phyloP scores from a whole-genome alignment of 2,797 vertebrate species.

The Serranus cabrilla region DNA sequence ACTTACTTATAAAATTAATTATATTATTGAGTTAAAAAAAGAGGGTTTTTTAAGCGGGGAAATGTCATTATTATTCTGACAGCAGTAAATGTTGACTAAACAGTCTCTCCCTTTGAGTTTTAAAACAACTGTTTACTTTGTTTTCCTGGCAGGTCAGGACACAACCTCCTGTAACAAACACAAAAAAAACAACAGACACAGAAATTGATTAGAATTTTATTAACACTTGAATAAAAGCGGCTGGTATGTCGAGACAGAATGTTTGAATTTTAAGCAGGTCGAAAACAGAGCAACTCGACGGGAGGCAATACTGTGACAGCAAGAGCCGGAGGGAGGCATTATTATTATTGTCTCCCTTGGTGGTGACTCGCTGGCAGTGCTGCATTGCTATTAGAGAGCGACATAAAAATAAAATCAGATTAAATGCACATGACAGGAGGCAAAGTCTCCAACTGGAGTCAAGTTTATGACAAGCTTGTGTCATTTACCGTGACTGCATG shows the following conservation, averaged over 20 bases:
- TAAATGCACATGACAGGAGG: slow-evolving; percentile 74
- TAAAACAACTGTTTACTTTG: neutral
- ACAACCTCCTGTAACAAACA: neutral
- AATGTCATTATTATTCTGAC: neutral
- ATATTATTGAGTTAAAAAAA: neutral
- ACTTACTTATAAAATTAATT: neutral
- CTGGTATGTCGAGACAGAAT: slow-evolving; percentile 56
- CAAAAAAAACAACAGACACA: slow-evolving; percentile 26
- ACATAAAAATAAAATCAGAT: slow-evolving; percentile 73
- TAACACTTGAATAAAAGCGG: slow-evolving; percentile 62
- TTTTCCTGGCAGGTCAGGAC: slow-evolving; percentile 7
- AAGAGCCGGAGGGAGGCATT: slow-evolving; percentile 68
- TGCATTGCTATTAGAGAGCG: slow-evolving; percentile 50
- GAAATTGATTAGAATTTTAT: slow-evolving; percentile 66
- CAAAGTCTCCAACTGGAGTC: slow-evolving; percentile 58
- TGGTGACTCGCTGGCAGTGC: slow-evolving; percentile 51
- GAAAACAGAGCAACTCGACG: slow-evolving; percentile 37
- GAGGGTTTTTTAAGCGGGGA: too few relatives aligned
- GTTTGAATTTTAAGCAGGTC: slow-evolving; percentile 70
- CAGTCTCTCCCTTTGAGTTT: neutral
- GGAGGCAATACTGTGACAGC: slow-evolving; percentile 58
- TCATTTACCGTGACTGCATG: slow-evolving; percentile 65
- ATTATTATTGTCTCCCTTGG: slow-evolving; percentile 68
- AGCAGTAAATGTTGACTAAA: neutral
- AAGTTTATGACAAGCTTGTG: slow-evolving; percentile 63